Evolutionary conservation across 1,140 invertebrate genomes (phyloP), one percentile per base, ranked within the genome.

Genomic region (Leptinotarsa lineolata): DNA sequence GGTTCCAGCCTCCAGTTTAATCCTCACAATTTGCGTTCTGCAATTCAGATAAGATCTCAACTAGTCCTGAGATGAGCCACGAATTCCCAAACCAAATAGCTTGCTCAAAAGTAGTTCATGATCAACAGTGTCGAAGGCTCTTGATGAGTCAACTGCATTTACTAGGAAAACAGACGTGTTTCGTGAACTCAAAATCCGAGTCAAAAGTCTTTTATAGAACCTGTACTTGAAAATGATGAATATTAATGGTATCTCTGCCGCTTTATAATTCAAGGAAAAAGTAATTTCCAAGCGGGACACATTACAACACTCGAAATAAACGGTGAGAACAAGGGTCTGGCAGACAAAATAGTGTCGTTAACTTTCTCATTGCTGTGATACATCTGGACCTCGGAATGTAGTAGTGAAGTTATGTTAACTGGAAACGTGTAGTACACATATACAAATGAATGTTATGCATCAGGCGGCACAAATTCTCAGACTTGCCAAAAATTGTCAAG

Each of bases 371-470:
- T 61, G 46, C 30, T 65, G 70, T 45, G 54, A 72, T 72, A 63
- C 70, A 72, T 72, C 70, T 72, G 70, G 70, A 72, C 45, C 44
- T 72, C 70, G 70, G 70, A 72, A 72, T 72, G 70, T 72, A n/a
- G 58, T 63, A 44, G 45, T 72, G 30, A 18, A 54, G 54, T 63
- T 65, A 72, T 39, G 30, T 72, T 61, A 72, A 58, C 24, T 72
- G 39, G 39, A 44, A 58, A 69, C 70, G 45, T 63, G 22, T 65
- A 64, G 63, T 72, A 63, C 70, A 64, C 64, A 72, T 60, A 65
- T 65, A 65, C 61, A 61, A 71, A 24, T 63, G 46, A 70, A 24
- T 63, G 63, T 65, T 65, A 72, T 65, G 63, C 68, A 54, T 58
- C 70, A 72, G 63, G 24, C 60, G 20, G 63, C 63, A 65, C 46